Percentiles rank a stretch among this genome's conserved stretches.
These are phyloP conservation scores for Cuculus canorus DNA, from an alignment of 2,797 vertebrate genomes.

Conservation along the genomic window DNA sequence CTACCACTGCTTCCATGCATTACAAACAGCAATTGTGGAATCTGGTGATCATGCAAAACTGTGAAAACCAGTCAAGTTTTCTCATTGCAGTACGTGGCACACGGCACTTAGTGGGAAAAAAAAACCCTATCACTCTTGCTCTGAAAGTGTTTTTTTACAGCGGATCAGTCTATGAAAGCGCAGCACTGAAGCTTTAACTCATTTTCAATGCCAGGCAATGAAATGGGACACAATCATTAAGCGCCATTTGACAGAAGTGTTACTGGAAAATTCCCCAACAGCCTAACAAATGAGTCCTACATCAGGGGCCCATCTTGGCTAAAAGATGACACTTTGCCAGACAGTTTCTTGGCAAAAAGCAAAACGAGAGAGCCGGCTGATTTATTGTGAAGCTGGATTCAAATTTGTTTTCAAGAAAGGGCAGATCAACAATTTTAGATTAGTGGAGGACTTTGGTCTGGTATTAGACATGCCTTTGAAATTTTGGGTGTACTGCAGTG, in stretches of 20 bases:
- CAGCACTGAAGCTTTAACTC: neutral
- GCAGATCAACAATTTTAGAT: neutral
- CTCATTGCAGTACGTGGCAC: neutral
- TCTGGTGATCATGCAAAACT: neutral
- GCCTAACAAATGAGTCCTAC: conserved; percentile 47
- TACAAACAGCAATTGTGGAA: neutral
- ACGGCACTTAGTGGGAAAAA: neutral
- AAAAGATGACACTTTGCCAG: conserved; percentile 32
- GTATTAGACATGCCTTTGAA: neutral
- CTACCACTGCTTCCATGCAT: neutral
- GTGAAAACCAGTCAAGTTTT: neutral
- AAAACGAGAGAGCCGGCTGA: conserved; percentile 28
- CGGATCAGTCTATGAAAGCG: neutral
- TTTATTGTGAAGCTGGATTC: conserved; percentile 25
- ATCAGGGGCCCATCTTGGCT: neutral
- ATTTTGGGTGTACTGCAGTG: neutral
- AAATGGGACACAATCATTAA: neutral
- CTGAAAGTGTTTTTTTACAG: neutral
- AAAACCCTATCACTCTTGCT: neutral
- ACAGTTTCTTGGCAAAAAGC: conserved; percentile 62
- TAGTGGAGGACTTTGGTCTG: neutral
- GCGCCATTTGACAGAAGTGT: neutral
- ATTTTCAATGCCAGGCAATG: neutral
- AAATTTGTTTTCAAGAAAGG: conserved; percentile 25
- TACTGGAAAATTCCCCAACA: conserved; percentile 23